Evolutionary conservation across 2,113 vertebrate species (phyloP).

Genomic region (Actenoides hombroni): DNA sequence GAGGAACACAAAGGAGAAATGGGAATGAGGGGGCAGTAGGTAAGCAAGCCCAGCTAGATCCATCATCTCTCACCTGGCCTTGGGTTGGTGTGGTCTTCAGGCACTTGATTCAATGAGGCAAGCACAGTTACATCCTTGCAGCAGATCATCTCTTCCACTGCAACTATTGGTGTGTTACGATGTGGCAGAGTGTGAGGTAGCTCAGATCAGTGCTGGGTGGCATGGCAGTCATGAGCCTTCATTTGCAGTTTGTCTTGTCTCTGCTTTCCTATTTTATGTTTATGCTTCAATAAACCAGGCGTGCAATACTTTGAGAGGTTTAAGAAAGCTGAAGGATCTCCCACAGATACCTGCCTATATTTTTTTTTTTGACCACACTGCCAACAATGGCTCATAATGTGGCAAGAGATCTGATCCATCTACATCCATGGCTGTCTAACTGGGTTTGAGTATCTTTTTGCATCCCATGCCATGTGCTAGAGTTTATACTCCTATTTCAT

Average conservation of each 20-base stretch:
- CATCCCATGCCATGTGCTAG: background rate
- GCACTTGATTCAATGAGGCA: background rate
- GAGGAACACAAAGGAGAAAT: background rate
- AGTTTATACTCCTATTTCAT: background rate
- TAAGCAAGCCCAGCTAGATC: background rate
- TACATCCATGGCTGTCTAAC: background rate
- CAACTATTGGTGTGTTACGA: background rate
- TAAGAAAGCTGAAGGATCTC: background rate
- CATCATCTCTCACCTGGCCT: background rate
- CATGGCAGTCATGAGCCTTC: background rate
- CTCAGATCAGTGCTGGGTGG: background rate
- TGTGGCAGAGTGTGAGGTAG: background rate
- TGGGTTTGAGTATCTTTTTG: background rate
- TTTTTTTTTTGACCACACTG: background rate
- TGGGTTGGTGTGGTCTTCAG: accelerated
- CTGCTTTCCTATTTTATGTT: background rate
- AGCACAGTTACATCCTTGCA: background rate
- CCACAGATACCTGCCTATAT: background rate
- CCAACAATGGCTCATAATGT: background rate
- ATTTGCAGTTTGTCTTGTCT: background rate
- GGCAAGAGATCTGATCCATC: background rate
- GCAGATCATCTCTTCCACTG: background rate
- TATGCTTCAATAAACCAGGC: background rate
- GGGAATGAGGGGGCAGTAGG: background rate
- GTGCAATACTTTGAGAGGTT: background rate